phyloP scores from a whole-genome alignment of 2,113 vertebrate genomes.

The Danio rerio region DNA sequence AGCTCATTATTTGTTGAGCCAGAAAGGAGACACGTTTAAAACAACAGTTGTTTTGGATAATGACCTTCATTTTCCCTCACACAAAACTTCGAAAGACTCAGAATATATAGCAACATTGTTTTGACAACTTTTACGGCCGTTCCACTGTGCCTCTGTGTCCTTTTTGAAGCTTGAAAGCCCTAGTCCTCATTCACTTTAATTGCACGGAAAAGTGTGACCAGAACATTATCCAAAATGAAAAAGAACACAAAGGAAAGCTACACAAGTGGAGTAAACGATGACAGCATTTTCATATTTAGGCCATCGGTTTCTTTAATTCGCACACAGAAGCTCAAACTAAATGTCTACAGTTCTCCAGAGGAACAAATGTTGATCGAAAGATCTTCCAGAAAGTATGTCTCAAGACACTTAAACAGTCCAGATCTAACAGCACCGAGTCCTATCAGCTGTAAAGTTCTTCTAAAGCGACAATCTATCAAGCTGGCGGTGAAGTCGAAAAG shows the following conservation, averaged over 20 bases:
- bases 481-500: constrained; percentile 8
- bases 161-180: not conserved
- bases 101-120: not conserved
- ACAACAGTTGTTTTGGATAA: not conserved
- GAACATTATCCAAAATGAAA: not conserved
- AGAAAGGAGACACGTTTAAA: not conserved
- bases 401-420: constrained; percentile 1
- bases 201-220: not conserved
- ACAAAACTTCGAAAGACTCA: not conserved
- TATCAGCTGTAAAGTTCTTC: constrained; percentile 23
- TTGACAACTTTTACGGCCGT: not conserved
- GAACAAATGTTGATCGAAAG: not conserved
- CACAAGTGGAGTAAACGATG: not conserved
- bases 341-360: not conserved
- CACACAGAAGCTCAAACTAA: not conserved
- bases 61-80: not conserved
- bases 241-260: not conserved
- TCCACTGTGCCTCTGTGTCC: not conserved
- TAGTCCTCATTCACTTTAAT: not conserved
- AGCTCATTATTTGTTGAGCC: not conserved
- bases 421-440: not conserved
- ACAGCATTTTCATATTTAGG: not conserved
- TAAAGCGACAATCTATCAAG: constrained; percentile 14
- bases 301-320: not conserved
- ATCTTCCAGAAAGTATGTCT: not conserved